Percentiles rank a stretch among this genome's conserved stretches.
Conservation (phyloP, 2,113 vertebrate genomes). For the Seriola aureovittata region DNA sequence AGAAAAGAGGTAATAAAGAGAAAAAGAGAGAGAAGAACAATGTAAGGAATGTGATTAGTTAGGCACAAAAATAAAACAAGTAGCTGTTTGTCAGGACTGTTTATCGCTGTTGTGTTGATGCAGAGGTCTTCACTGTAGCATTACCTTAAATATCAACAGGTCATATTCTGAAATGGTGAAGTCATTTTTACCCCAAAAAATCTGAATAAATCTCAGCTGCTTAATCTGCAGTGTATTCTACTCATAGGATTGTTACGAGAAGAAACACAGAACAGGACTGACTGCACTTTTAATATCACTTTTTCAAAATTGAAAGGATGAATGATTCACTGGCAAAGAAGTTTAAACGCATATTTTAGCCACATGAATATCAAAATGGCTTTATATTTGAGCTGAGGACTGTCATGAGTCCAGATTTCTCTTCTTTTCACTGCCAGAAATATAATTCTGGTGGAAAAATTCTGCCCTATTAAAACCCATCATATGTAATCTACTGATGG, state of each 20-base stretch:
- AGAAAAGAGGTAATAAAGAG: constrained; percentile 94
- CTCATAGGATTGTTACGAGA: not conserved
- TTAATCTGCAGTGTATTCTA: not conserved
- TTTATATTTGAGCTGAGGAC: not conserved
- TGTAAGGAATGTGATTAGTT: constrained; percentile 23
- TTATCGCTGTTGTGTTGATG: constrained; percentile 13
- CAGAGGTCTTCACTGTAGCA: not conserved
- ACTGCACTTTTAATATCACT: not conserved
- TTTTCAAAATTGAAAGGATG: not conserved
- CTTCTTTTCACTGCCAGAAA: not conserved
- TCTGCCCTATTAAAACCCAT: not conserved
- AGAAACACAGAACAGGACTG: not conserved
- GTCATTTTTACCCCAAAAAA: not conserved
- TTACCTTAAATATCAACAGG: constrained; percentile 17
- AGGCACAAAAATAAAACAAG: constrained; percentile 3
- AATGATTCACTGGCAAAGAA: too few relatives aligned
- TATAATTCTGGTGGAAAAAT: not conserved
- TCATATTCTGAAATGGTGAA: constrained; percentile 7
- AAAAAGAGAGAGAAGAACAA: constrained; percentile 12
- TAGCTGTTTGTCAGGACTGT: constrained; percentile 23
- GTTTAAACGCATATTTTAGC: not conserved
- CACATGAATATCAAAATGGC: not conserved
- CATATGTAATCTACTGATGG: not conserved
- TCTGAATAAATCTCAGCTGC: not conserved
- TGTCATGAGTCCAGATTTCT: not conserved